Percentiles rank a stretch among this genome's conserved stretches.
phyloP scores from a whole-genome alignment of 2,113 vertebrate species.

The Larimichthys crocea region DNA sequence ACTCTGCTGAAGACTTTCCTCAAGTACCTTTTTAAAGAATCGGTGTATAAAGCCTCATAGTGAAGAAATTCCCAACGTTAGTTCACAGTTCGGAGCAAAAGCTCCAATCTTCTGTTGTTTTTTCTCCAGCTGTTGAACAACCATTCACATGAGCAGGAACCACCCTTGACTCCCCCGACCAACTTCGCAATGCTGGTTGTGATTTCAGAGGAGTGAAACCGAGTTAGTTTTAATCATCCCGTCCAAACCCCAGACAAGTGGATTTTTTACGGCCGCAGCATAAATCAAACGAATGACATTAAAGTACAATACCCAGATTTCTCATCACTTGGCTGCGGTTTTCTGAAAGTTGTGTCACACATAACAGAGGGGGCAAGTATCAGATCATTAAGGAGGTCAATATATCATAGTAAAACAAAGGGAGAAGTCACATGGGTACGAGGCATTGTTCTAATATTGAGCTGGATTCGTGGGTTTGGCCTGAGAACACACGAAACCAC shows the following conservation, averaged over 20 bases:
- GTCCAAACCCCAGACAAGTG: neutral
- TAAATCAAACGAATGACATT: conserved; percentile 18
- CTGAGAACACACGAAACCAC: neutral
- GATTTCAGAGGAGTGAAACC: neutral
- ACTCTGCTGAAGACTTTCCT: neutral
- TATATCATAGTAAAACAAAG: neutral
- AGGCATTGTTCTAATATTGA: neutral
- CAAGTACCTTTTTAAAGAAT: neutral
- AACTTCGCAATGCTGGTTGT: neutral
- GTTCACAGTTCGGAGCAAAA: neutral
- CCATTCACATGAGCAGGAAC: neutral
- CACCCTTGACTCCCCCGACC: neutral
- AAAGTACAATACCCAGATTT: neutral
- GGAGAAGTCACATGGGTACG: neutral
- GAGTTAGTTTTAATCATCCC: neutral
- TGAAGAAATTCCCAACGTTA: neutral
- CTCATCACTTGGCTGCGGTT: neutral
- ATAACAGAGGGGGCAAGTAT: neutral
- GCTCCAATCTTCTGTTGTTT: neutral
- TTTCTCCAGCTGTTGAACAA: neutral
- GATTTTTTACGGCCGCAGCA: conserved; percentile 10
- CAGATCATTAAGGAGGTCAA: neutral
- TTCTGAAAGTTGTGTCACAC: neutral
- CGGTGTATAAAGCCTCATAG: neutral
- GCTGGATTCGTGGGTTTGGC: conserved; percentile 2